These are phyloP conservation scores for Tauraco erythrolophus DNA, from an alignment of 2,113 vertebrate species.

Conservation along the genomic window DNA sequence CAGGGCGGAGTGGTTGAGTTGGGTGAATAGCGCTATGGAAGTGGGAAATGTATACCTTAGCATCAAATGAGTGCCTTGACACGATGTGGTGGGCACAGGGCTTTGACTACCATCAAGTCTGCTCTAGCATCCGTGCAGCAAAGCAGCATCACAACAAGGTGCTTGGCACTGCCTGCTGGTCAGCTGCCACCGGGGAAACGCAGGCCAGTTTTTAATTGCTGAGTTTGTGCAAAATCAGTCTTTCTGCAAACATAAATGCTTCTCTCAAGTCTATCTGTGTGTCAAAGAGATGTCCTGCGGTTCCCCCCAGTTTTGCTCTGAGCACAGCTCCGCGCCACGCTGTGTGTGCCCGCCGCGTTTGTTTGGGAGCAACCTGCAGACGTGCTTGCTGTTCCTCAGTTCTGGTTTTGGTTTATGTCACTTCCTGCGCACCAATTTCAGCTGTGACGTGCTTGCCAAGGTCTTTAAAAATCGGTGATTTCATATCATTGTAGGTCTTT, in stretches of 20 bases:
- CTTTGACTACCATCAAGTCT: not conserved
- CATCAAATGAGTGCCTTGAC: not conserved
- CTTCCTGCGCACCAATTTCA: not conserved
- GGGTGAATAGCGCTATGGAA: not conserved
- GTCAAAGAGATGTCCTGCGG: fast-evolving
- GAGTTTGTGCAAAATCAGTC: not conserved
- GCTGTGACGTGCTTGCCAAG: not conserved
- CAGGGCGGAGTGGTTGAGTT: fast-evolving
- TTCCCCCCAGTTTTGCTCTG: not conserved
- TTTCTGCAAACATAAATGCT: not conserved
- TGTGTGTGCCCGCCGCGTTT: fast-evolving
- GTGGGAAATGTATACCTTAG: not conserved
- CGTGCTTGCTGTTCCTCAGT: not conserved
- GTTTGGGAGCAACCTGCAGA: not conserved
- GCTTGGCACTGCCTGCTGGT: not conserved
- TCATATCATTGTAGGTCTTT: not conserved
- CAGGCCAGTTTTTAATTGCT: not conserved
- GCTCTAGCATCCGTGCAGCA: not conserved
- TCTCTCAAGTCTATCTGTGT: not conserved
- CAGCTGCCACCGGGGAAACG: not conserved
- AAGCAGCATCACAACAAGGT: not conserved
- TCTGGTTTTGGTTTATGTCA: not conserved
- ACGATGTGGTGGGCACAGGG: fast-evolving
- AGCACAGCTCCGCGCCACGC: fast-evolving
- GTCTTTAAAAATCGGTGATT: not conserved